Conservation (phyloP, 2,888 invertebrate genomes). For the Sisyra nigra region DNA sequence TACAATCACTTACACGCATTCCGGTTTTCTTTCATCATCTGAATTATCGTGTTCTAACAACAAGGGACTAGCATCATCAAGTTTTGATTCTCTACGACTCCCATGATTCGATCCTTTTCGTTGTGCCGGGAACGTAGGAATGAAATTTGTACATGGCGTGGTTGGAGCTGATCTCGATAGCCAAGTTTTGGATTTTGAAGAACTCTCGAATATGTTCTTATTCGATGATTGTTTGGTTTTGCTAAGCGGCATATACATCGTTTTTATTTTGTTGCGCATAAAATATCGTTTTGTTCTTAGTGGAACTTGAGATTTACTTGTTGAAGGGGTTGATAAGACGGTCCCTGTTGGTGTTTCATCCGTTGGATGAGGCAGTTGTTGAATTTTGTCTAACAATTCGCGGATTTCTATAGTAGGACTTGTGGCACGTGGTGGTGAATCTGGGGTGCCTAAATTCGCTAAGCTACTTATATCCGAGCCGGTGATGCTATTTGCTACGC, state of each 20-base stretch:
- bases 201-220: slow-evolving; percentile 8
- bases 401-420: slow-evolving; percentile 62
- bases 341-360: slow-evolving; percentile 16
- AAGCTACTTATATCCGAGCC: slow-evolving; percentile 54
- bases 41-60: slow-evolving; percentile 36
- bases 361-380: slow-evolving; percentile 40
- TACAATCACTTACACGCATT: background rate
- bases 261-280: slow-evolving; percentile 41
- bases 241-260: slow-evolving; percentile 48
- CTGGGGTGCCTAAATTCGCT: slow-evolving; percentile 47
- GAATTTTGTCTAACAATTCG: slow-evolving; percentile 56
- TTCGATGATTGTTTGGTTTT: slow-evolving; percentile 21
- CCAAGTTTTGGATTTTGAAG: slow-evolving; percentile 23
- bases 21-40: slow-evolving; percentile 21
- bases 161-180: slow-evolving; percentile 66
- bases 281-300: slow-evolving; percentile 26
- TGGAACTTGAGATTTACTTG: background rate
- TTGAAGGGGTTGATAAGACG: background rate
- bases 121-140: slow-evolving; percentile 47
- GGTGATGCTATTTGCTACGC: slow-evolving; percentile 26
- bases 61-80: slow-evolving; percentile 45
- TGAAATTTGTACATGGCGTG: slow-evolving; percentile 53
- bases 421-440: slow-evolving; percentile 68
- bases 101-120: slow-evolving; percentile 28
- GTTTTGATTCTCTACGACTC: slow-evolving; percentile 32